A percentile compares a stretch with the other conserved stretches of the same genome.
phyloP scores from a whole-genome alignment of 2,888 invertebrate genomes.

The Perizoma flavofasciatum region DNA sequence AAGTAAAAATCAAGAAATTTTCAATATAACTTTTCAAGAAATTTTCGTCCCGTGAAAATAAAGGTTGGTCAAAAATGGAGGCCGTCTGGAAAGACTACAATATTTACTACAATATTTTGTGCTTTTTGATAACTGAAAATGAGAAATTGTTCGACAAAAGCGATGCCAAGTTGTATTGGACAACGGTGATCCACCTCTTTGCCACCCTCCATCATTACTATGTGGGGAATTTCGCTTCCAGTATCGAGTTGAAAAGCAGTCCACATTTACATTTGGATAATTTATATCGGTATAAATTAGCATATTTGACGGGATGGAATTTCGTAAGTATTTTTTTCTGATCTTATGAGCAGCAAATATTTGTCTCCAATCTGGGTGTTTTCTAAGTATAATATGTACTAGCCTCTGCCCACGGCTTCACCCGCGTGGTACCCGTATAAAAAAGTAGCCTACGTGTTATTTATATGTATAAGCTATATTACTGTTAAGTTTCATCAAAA shows the following conservation, averaged over 20 bases:
- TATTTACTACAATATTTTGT: slow-evolving; percentile 67
- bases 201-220: slow-evolving; percentile 56
- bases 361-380: too few relatives aligned
- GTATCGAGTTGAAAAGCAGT: slow-evolving; percentile 46
- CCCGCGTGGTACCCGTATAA: too few relatives aligned
- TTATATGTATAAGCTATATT: too few relatives aligned
- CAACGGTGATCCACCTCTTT: slow-evolving; percentile 62
- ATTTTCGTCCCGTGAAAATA: neutral
- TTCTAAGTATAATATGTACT: too few relatives aligned
- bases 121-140: slow-evolving; percentile 72
- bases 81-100: slow-evolving; percentile 63
- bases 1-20: too few relatives aligned
- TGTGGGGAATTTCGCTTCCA: slow-evolving; percentile 45
- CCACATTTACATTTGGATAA: slow-evolving; percentile 46
- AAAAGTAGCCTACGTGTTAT: too few relatives aligned
- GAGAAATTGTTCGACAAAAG: slow-evolving; percentile 69
- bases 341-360: too few relatives aligned
- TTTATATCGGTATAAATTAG: slow-evolving; percentile 53
- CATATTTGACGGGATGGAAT: slow-evolving; percentile 71
- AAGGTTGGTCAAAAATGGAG: slow-evolving; percentile 54
- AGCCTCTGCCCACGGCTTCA: too few relatives aligned
- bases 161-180: slow-evolving; percentile 68
- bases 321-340: slow-evolving; percentile 69
- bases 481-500: too few relatives aligned
- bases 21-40: too few relatives aligned